Evolutionary conservation across 1,140 invertebrate genomes (phyloP), one percentile per base, ranked within the genome.

Genomic region (Eurosta solidaginis): DNA sequence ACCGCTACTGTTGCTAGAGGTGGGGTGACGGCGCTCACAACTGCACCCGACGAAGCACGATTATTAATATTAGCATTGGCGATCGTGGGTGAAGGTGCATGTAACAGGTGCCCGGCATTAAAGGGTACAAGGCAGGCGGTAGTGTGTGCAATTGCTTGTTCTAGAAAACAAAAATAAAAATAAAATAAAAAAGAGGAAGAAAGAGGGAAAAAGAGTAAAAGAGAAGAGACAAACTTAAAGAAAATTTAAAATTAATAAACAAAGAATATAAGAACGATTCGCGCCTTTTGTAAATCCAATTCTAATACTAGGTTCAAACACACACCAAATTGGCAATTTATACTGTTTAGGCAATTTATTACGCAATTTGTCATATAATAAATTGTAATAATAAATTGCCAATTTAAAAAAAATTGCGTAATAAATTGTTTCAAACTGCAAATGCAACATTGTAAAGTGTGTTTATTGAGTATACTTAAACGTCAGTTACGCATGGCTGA

Each of bases 181-280:
- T 84, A 85, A 85, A 81, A 85, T 83, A 54, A 83, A 85, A 45
- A 76, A 82, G 84, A 85, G 84, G 83, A 83, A 85, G 82, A 83
- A 84, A 84, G 82, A 83, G 82, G 79, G 83, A 83, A 85, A 83
- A 80, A 80, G 83, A 80, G 78, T 73, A 17, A 80, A 81, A 84
- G 83, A 22, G 75, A 78, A 83, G 82, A 82, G 73, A 81, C 63
- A 77, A 78, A 76, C 63, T 78, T 14, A 47, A n/a, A 77, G 78
- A 47, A 78, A 40, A 52, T 75, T 17, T 47, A 47, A n/a, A n/a
- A 47, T 47, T 47, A n/a, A 17, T 17, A 47, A 14, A 47, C 9
- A 47, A 47, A 14, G 7, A n/a, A n/a, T n/a, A n/a, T n/a, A n/a
- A n/a, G n/a, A n/a, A n/a, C n/a, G n/a, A n/a, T n/a, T n/a, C n/a